Percentiles rank a stretch among this genome's conserved stretches.
Evolutionary conservation across 2,113 vertebrate genomes (phyloP).

Genomic region (Mustela lutreola): DNA sequence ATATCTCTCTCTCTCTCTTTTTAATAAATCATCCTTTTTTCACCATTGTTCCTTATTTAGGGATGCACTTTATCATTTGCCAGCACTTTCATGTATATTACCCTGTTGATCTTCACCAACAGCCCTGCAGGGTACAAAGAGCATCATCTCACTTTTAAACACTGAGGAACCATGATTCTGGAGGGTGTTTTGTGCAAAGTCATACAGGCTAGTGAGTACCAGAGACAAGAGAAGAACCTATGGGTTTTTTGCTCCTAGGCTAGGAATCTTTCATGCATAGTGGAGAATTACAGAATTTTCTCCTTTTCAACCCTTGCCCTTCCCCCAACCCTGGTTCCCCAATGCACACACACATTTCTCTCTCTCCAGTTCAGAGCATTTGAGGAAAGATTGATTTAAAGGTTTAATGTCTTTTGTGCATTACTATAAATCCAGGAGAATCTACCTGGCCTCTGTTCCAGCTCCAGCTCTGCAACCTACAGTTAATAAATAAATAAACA

Average conservation of each 20-base stretch:
- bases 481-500: slow-evolving; percentile 34
- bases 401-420: neutral
- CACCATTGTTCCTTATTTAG: neutral
- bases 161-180: neutral
- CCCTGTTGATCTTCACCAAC: neutral
- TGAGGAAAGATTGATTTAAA: neutral
- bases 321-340: neutral
- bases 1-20: neutral
- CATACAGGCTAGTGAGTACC: neutral
- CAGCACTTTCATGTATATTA: neutral
- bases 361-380: neutral
- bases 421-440: neutral
- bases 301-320: neutral
- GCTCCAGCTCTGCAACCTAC: neutral
- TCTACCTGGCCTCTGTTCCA: neutral
- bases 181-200: neutral
- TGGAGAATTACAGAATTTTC: neutral
- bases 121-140: neutral
- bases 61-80: neutral
- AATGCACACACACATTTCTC: neutral
- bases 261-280: neutral
- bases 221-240: neutral
- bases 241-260: neutral
- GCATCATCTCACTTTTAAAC: neutral
- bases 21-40: neutral